Evolutionary conservation across 1,140 invertebrate species (phyloP).

Genomic region (Neodiprion virginianus): DNA sequence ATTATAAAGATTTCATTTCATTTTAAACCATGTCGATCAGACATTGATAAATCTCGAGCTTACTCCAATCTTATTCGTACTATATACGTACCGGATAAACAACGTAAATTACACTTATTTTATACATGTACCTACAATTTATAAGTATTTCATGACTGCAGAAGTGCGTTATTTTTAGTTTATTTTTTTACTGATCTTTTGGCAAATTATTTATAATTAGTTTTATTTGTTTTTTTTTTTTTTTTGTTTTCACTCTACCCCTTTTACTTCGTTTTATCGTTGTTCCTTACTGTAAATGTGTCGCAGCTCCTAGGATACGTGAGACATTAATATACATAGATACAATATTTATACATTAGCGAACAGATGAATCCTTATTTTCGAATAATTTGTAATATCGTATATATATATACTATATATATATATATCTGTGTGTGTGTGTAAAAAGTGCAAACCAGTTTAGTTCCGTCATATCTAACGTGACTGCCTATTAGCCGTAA

Average conservation of each 20-base stretch:
- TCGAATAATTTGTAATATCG: background rate
- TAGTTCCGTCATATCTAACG: background rate
- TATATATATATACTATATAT: background rate
- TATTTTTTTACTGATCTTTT: background rate
- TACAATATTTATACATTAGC: conserved; percentile 2
- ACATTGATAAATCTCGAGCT: no score
- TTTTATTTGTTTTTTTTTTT: background rate
- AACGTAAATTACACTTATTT: background rate
- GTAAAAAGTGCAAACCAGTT: background rate
- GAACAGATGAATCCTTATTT: background rate
- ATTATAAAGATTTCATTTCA: no score
- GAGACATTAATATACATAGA: background rate
- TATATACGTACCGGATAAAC: no score
- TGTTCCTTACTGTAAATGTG: background rate
- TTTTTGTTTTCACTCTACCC: background rate
- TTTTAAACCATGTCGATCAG: no score
- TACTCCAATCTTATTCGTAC: no score
- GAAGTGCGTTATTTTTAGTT: background rate
- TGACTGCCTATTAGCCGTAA: background rate
- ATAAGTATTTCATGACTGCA: background rate
- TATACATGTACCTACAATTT: background rate
- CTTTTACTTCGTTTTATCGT: background rate
- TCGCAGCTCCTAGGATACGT: background rate
- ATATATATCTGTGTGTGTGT: background rate
- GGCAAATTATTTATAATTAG: background rate